Base-by-base conservation (phyloP, 2,797 vertebrate species). In the Knipowitschia caucasica region DNA sequence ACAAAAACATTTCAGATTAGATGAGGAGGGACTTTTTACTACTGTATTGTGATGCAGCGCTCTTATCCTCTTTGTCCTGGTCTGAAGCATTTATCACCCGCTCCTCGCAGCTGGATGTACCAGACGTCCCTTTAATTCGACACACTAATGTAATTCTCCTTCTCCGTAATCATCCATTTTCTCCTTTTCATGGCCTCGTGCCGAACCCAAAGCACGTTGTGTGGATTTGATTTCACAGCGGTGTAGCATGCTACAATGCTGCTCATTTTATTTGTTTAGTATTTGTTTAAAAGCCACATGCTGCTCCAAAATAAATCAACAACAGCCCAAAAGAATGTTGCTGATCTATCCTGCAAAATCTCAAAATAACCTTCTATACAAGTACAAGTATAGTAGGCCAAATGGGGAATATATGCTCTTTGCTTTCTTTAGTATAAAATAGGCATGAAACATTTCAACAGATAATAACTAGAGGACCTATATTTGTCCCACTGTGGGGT, bases 91-190 rank as follows among this genome's bases (percentile, higher is more conserved):
- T 86, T 66, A 82, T 82, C 69, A 58, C 53, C 64, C 56, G 69
- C 62, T 69, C 55, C 78, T 76, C 67, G 78, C 78, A 78, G 80
- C 75, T 80, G 75, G 83, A 86, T 81, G 77, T 81, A 74, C 69
- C 80, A 85, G 75, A 78, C 71, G 71, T 82, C 78, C 78, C 77
- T 75, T 78, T 87, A 83, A 83, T 87, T 88, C 77, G 76, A 77
- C 81, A 83, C 78, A 60, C 73, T 78, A 84, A 82, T 81, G 75
- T 82, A 86, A 87, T 86, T 85, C 64, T 35, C 61, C 69, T 69
- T 72, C 79, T 73, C 80, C 79, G 71, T 83, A 86, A 84, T 86
- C 80, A 85, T 82, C 78, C 76, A 80, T 86, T 87, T 86, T 81
- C 67, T 80, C 69, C 38, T 81, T 84, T 82, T 68, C 75, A 77